Evolutionary conservation across 2,888 invertebrate genomes (phyloP), one percentile per base, ranked within the genome.

Genomic region (Erebia ligea): DNA sequence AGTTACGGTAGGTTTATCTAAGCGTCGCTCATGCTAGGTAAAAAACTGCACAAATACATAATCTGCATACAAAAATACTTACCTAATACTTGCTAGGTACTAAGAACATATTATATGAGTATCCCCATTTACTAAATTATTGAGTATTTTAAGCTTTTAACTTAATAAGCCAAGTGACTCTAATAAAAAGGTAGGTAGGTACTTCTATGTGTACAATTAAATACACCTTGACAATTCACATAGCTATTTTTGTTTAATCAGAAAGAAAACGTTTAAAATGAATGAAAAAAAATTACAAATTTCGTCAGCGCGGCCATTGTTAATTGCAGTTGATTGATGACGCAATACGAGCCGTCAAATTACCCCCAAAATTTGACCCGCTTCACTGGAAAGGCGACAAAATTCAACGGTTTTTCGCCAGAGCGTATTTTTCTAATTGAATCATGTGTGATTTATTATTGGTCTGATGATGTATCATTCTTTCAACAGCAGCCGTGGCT

Each of bases 401-500:
- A 88, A 71, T 86, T 83, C 83, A 86, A 84, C 82, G 86, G 87
- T 83, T 87, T 84, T 82, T 80, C 82, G 80, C 81, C 79, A 81
- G 84, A 82, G 52, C 80, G 88, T 89, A 88, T 91, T 91, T 90
- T 92, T 92, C 92, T 92, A 93, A 93, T 93, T 93, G 92, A 93
- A 92, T 91, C 92, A 90, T 89, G 83, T 90, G 91, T 93, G 92
- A 93, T 93, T 93, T 93, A 93, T 92, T 90, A 91, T 91, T 90
- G 92, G 91, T 88, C 82, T 92, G 93, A 92, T 93, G 93, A 93
- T 93, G 93, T 89, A 92, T 93, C 92, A 92, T 92, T 92, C 92
- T 92, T 91, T 92, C 92, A 92, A 84, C 88, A 85, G 84, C 92
- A 92, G 88, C 91, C 91, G 92, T 77, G 90, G 86, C 89, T 83